A percentile compares a stretch with the other conserved stretches of the same genome.
Conservation (phyloP, 1,140 invertebrate genomes). For the Drosophila ohnishii region DNA sequence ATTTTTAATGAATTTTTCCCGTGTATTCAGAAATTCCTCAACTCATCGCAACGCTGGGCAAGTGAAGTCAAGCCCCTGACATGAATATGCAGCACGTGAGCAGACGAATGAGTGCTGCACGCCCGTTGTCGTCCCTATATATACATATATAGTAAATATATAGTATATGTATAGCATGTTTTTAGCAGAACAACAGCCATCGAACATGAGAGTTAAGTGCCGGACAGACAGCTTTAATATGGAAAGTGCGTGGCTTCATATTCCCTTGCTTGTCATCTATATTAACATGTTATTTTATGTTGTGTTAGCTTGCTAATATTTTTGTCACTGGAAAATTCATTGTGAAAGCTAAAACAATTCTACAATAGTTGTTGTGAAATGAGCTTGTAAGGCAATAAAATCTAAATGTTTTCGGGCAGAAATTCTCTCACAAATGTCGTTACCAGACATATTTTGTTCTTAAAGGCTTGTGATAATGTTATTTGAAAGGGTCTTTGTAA, state of each 20-base stretch:
- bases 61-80: conserved; percentile 22
- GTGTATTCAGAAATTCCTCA: not conserved
- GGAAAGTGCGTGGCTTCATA: conserved; percentile 3
- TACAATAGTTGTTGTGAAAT: conserved; percentile 13
- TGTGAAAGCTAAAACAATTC: conserved; percentile 1
- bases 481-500: not conserved
- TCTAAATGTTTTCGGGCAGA: not conserved
- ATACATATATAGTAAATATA: not conserved
- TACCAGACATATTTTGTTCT: not conserved
- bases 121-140: conserved; percentile 18
- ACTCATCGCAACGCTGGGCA: conserved; percentile 9
- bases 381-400: conserved; percentile 8
- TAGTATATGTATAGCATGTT: conserved; percentile 8
- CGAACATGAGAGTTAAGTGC: conserved; percentile 22
- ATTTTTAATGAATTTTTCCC: not conserved
- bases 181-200: conserved; percentile 15
- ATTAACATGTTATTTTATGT: conserved; percentile 26
- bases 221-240: conserved; percentile 24
- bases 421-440: not conserved
- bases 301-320: conserved; percentile 12
- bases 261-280: not conserved
- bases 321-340: conserved; percentile 3
- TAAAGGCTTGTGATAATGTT: not conserved
- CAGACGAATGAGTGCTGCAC: conserved; percentile 22
- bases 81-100: conserved; percentile 57